Evolutionary conservation across 2,888 invertebrate species (phyloP), one percentile per base, ranked within the genome.

Genomic region (Oscheius sp.): DNA sequence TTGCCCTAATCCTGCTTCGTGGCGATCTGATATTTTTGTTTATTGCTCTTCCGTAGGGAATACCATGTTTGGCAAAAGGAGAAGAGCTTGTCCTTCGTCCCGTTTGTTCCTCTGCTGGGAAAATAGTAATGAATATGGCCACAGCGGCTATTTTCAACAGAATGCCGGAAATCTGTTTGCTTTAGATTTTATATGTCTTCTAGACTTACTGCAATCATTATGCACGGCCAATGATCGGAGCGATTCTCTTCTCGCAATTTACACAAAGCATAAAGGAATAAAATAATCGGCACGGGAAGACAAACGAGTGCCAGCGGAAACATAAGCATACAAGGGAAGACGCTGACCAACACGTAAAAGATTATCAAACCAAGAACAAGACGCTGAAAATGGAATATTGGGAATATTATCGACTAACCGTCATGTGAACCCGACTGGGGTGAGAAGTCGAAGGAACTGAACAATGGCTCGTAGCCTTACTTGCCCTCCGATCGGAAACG

Each of bases 111-210:
- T 63, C 59, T 28, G 68, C 51, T 1, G 76, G 76, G 28, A 77
- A 77, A 17, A 77, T 14, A 9, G 71, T 72, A 33, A 77, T 71
- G 61, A 72, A 77, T 17, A 75, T 68, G 32, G 75, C 64, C 12
- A 77, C 71, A 0, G 77, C 72, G 2, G 72, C 75, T 45, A 77
- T 75, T 72, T 77, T 77, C 49, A 77, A 62, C 2, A 77, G 62
- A 28, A 72, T 74, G 50, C 77, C 77, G 56, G 75, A 63, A 44
- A 75, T 47, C 73, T 73, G 47, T 32, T 69, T 59, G 17, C 4
- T 9, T 12, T 12, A 20, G 2, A n/a, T 9, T 1, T 33, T 14
- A 17, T 36, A 3, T n/a, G 14, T 51, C 2, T 26, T 33, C 22
- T 44, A 14, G 14, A 66, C 63, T 64, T 36, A 73, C 71, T 17